Evolutionary conservation across 2,113 vertebrate species (phyloP), one percentile per base, ranked within the genome.

Genomic region (Hippocampus guttulatus): DNA sequence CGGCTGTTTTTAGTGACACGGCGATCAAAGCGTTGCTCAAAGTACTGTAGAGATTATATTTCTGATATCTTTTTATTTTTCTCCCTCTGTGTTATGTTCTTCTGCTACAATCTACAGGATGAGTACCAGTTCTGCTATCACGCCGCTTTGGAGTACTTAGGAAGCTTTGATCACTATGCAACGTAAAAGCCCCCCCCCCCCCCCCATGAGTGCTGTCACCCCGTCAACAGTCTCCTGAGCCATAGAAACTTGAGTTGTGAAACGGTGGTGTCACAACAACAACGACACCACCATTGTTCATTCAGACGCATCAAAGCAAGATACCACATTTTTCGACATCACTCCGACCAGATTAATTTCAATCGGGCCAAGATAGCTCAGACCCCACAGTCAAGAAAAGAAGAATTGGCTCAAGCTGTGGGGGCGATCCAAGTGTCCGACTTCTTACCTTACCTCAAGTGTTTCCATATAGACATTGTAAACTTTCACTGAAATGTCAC

Each of bases 141-240:
- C 81, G 97, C 97, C 4, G 96, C 94, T 55, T 93, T 98, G 90
- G 97, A 99, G 83, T 99, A 99, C 88, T 93, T 99, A 86, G 97
- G 97, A 82, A 99, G 97, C 90, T 99, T 99, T 90, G 97, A 99
- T 94, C 97, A 99, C 96, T 99, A 99, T 98, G 97, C 97, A 96
- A 98, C 96, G 93, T 99, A 98, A 98, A 97, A 96, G 95, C 94
- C 76, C 84, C 77, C 72, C 86, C 74, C 0, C 3, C 5, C 33
- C 33, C 87, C 88, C 81, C 78, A 91, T 65, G 83, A 91, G 88
- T 88, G 91, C 85, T 89, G 85, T 88, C 82, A 78, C 69, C 87
- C 85, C 70, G 66, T 87, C 92, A 84, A 89, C 88, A 91, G 92
- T 90, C 92, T 91, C 90, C 91, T 94, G 94, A 95, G 94, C 94